These are phyloP conservation scores for Megathymus violae DNA, from an alignment of 1,140 invertebrate genomes.

Conservation along the genomic window DNA sequence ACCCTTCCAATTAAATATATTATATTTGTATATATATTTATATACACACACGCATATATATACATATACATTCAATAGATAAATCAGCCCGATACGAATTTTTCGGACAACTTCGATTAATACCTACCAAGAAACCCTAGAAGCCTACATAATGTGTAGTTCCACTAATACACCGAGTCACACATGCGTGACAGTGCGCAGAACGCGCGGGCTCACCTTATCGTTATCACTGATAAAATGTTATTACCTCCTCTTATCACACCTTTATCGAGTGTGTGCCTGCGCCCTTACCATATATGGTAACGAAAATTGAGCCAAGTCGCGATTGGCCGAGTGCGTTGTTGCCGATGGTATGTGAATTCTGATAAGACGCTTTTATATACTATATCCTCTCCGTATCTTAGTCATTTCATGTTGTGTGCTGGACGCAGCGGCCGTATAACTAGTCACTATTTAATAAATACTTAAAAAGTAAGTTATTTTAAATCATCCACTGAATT, in stretches of 20 bases:
- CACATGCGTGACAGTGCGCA: slow-evolving; percentile 6
- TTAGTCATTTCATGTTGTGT: slow-evolving; percentile 71
- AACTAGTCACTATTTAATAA: slow-evolving; percentile 60
- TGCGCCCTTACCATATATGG: slow-evolving; percentile 77
- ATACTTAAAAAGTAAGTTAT: slow-evolving; percentile 70
- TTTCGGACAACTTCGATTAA: no score
- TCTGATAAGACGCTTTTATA: slow-evolving; percentile 80
- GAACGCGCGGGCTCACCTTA: slow-evolving; percentile 6
- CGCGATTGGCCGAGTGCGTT: slow-evolving; percentile 69
- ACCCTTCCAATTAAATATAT: no score
- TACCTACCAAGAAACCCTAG: slow-evolving; percentile 14
- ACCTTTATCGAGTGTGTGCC: slow-evolving; percentile 62
- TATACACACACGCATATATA: no score
- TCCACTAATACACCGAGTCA: slow-evolving; percentile 6
- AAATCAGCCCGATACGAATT: no score
- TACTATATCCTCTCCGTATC: slow-evolving; percentile 64
- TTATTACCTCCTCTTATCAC: slow-evolving; percentile 59
- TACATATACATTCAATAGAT: no score
- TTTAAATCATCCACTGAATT: slow-evolving; percentile 8
- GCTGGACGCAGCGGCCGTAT: slow-evolving; percentile 66
- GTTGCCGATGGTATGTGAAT: slow-evolving; percentile 67
- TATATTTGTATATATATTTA: no score
- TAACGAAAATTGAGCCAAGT: slow-evolving; percentile 69
- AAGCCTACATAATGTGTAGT: background rate
- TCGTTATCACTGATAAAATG: slow-evolving; percentile 53